Percentiles rank a stretch among this genome's conserved stretches.
Evolutionary conservation across 1,140 invertebrate species (phyloP).

Genomic region (Solen grandis): DNA sequence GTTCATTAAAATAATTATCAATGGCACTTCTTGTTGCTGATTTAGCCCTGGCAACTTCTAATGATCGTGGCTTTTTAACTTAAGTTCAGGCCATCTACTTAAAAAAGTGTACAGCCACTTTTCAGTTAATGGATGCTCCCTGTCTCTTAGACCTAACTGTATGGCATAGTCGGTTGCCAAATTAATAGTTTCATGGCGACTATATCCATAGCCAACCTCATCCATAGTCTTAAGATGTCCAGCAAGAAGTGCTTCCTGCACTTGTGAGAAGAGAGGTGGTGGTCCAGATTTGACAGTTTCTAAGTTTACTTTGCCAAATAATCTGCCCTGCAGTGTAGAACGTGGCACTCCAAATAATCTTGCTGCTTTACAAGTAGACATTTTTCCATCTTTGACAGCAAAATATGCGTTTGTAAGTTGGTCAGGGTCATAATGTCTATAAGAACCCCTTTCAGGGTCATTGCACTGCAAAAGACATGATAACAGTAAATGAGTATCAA

Average conservation of each 20-base stretch:
- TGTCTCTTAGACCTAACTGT: neutral
- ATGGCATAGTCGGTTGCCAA: slow-evolving; percentile 12
- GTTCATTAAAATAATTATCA: slow-evolving; percentile 5
- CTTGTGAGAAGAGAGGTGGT: slow-evolving; percentile 4
- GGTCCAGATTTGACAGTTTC: slow-evolving; percentile 12
- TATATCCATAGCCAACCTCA: slow-evolving; percentile 18
- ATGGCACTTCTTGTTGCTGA: neutral
- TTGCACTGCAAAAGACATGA: neutral
- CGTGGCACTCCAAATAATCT: neutral
- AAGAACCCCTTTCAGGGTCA: neutral
- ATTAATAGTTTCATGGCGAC: slow-evolving; percentile 3
- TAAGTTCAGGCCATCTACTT: slow-evolving; percentile 10
- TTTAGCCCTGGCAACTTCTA: slow-evolving; percentile 21
- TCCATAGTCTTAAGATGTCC: slow-evolving; percentile 21
- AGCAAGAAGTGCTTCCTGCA: slow-evolving; percentile 12
- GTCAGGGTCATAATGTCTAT: neutral
- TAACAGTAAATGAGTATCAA: neutral
- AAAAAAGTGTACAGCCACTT: slow-evolving; percentile 14
- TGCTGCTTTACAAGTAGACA: neutral
- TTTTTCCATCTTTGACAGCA: neutral
- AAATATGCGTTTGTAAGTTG: neutral
- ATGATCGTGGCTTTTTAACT: neutral
- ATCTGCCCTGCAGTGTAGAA: neutral
- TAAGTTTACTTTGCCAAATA: slow-evolving; percentile 2
- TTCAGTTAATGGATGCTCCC: neutral